Evolutionary conservation across 2,797 vertebrate species (phyloP), one percentile per base, ranked within the genome.

Genomic region (Catamblyrhynchus diadema): DNA sequence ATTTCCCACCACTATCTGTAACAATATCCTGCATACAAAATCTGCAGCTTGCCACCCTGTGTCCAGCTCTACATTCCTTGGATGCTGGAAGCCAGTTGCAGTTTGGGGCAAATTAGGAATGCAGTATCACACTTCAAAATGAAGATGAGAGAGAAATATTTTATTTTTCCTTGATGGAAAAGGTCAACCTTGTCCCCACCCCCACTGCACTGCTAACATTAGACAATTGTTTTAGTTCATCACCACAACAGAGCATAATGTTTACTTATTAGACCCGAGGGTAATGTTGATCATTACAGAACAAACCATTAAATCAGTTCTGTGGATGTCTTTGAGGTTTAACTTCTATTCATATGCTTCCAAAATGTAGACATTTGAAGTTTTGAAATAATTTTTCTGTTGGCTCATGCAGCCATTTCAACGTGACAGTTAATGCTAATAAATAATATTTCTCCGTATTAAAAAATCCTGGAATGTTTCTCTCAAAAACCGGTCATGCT

Each of bases 231-330:
- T 96, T 97, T 81, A 93, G 88, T 93, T 96, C 95, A 91, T 96
- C 94, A 93, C 96, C 95, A 96, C 92, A 97, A 94, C 91, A 95
- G 86, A 97, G 89, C 91, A 83, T 90, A 88, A 95, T 92, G 90
- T 93, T 97, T 97, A 90, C 83, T 93, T 61, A 64, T 91, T 88
- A 95, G 94, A 90, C 95, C 94, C 73, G 53, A 93, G 94, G 93
- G 94, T 88, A 89, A 93, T 79, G 92, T 78, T 83, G 91, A 94
- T 93, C 94, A 87, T 96, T 95, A 87, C 91, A 93, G 95, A 97
- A 86, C 87, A 94, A 94, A 91, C 95, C 96, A 96, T 97, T 96
- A 96, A 97, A 97, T 97, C 97, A 96, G 95, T 97, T 93, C 96
- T 4, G 30, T 89, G 92, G 88, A 90, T 83, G 93, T 94, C 96